Conservation (phyloP, 2,797 vertebrate species). For the Rhabdophis nuchalis region DNA sequence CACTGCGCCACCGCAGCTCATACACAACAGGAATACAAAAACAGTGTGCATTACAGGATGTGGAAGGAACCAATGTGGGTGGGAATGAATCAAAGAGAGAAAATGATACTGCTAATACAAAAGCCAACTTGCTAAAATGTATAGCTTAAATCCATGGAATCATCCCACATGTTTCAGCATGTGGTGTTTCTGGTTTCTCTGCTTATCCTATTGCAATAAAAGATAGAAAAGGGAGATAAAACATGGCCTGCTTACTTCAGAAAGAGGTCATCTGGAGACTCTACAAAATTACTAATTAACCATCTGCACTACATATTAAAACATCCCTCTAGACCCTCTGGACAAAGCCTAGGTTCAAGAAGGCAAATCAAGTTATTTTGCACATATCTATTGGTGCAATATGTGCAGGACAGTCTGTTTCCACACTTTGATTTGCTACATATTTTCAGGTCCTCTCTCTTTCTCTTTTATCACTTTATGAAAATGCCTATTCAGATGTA, state of each 20-base stretch:
- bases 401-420: background rate
- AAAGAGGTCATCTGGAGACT: background rate
- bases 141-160: background rate
- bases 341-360: background rate
- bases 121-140: background rate
- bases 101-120: background rate
- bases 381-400: background rate
- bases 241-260: background rate
- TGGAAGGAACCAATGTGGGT: background rate
- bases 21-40: background rate
- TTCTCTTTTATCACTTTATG: background rate
- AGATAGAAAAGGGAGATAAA: background rate
- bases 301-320: background rate
- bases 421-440: background rate
- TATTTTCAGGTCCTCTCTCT: background rate
- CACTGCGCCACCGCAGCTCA: too few relatives aligned
- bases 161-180: background rate
- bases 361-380: background rate
- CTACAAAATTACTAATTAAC: background rate
- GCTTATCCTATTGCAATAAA: background rate
- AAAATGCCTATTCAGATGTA: background rate
- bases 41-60: background rate
- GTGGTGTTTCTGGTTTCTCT: background rate
- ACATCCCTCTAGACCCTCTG: background rate
- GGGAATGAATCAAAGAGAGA: background rate